These are phyloP conservation scores for Conchocele bisecta DNA, from an alignment of 2,888 invertebrate species.

Conservation along the genomic window DNA sequence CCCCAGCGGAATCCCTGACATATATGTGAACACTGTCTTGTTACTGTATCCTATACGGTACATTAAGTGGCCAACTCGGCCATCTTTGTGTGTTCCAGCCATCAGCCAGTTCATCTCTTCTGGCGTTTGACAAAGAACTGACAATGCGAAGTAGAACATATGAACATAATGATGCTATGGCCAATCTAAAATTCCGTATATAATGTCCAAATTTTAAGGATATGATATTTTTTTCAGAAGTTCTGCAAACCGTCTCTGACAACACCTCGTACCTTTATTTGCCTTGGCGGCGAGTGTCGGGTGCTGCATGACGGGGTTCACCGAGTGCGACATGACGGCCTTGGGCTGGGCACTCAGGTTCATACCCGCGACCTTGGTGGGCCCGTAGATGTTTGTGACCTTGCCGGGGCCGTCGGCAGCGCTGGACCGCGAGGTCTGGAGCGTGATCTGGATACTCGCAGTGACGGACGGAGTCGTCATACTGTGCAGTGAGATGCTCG, in stretches of 20 bases:
- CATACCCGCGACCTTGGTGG: slow-evolving; percentile 39
- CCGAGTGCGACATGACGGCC: slow-evolving; percentile 45
- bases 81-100: too few species aligned
- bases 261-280: slow-evolving; percentile 41
- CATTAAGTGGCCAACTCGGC: too few species aligned
- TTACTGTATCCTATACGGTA: too few species aligned
- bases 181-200: too few species aligned
- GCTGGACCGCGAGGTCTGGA: slow-evolving; percentile 53
- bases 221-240: too few species aligned
- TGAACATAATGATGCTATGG: too few species aligned
- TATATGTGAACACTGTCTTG: too few species aligned
- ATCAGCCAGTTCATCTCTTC: too few species aligned
- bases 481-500: slow-evolving; percentile 47
- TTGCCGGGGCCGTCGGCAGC: slow-evolving; percentile 35
- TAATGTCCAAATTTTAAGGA: too few species aligned
- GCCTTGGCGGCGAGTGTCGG: slow-evolving; percentile 50
- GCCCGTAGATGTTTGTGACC: slow-evolving; percentile 41
- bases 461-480: slow-evolving; percentile 38
- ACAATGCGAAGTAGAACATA: too few species aligned
- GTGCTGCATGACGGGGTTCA: slow-evolving; percentile 50
- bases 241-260: not conserved
- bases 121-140: too few species aligned
- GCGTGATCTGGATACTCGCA: slow-evolving; percentile 65
- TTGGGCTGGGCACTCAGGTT: slow-evolving; percentile 49
- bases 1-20: too few species aligned